Percentiles rank a stretch among this genome's conserved stretches.
phyloP scores from a whole-genome alignment of 2,888 invertebrate species.

The Eudemis profundana region DNA sequence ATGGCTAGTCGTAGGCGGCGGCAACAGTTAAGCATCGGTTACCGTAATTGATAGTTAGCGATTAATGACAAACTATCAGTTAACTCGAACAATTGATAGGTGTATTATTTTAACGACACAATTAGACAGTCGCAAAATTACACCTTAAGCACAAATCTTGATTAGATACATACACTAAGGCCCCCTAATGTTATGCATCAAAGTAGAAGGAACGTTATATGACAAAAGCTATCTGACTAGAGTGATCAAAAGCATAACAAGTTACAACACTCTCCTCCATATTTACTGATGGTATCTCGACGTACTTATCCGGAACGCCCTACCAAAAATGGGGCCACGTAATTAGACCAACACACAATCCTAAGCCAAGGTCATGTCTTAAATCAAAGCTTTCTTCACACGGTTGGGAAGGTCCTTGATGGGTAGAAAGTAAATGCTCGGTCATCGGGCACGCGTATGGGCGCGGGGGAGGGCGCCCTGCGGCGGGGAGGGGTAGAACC shows the following conservation, averaged over 20 bases:
- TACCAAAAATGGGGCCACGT: constrained; percentile 31
- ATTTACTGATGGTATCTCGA: constrained; percentile 14
- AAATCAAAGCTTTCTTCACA: constrained; percentile 49
- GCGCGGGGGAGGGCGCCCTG: constrained; percentile 48
- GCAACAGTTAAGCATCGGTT: constrained; percentile 35
- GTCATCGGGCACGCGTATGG: constrained; percentile 65
- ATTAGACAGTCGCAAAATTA: constrained; percentile 1
- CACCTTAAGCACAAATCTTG: background rate
- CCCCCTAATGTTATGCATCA: background rate
- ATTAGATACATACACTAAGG: background rate
- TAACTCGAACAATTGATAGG: constrained; percentile 2
- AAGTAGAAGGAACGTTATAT: background rate
- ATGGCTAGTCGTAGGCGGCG: constrained; percentile 15
- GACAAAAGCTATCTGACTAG: background rate
- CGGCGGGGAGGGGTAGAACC: constrained; percentile 65
- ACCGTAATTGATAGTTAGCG: constrained; percentile 30
- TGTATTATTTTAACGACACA: constrained; percentile 3
- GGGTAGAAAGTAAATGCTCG: constrained; percentile 82
- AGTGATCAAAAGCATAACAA: background rate
- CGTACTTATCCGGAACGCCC: constrained; percentile 26
- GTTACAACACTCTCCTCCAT: background rate
- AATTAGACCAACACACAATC: constrained; percentile 30
- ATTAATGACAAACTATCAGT: constrained; percentile 10
- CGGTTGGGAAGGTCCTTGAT: constrained; percentile 77
- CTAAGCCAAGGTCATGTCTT: constrained; percentile 40